These are phyloP conservation scores for Sylvia atricapilla DNA, from an alignment of 2,113 vertebrate genomes.

Conservation along the genomic window DNA sequence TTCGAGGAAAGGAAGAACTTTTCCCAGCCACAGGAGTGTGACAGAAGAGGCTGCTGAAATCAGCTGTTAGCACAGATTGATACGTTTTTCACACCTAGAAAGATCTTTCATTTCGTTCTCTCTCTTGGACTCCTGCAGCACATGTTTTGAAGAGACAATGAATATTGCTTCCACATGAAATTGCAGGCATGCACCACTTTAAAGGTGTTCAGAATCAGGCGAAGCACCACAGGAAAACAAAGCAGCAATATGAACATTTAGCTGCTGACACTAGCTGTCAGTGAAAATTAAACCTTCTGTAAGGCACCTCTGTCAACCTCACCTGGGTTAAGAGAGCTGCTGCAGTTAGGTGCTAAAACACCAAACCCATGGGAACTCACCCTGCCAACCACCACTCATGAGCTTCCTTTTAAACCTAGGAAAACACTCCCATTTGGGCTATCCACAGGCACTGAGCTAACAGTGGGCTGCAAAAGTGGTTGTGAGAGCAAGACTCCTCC, in stretches of 20 bases:
- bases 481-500: neutral
- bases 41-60: constrained; percentile 24
- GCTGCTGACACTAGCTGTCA: neutral
- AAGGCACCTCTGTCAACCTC: neutral
- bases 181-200: neutral
- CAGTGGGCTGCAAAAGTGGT: fast-evolving
- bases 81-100: neutral
- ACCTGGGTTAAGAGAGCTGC: neutral
- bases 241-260: neutral
- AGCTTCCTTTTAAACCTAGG: neutral
- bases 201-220: neutral
- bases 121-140: neutral
- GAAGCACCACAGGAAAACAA: neutral
- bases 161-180: neutral
- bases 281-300: neutral
- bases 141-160: neutral
- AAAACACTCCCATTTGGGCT: neutral
- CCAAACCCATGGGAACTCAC: neutral
- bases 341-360: neutral
- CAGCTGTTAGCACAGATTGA: neutral
- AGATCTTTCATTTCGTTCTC: neutral
- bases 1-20: neutral
- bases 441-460: neutral
- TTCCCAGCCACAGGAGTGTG: neutral
- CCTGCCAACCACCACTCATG: neutral